Base-by-base conservation (phyloP, 2,797 vertebrate species). In the Semaprochilodus insignis region DNA sequence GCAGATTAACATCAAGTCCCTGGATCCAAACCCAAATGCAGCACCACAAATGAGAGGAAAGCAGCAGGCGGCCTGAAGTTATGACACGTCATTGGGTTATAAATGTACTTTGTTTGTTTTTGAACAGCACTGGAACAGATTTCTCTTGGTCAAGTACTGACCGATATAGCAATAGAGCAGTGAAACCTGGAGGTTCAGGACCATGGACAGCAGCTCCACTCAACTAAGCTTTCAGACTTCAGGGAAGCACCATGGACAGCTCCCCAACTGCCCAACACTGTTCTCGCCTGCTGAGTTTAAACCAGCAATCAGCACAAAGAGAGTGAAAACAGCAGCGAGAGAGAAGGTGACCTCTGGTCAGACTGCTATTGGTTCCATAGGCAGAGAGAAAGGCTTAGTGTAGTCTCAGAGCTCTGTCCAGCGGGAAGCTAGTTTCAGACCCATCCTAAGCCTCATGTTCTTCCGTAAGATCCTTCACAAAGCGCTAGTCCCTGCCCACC, bases 391-490 rank as follows among this genome's bases (percentile, higher is more conserved):
- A 55, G 71, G 75, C 59, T 85, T 74, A 74, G n/a, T n/a, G 10
- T 11, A 23, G 16, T 25, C 34, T 31, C 66, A 52, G 51, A 48
- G 7, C 40, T 36, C 23, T 54, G 40, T 77, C 80, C 63, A 14
- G 13, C 66, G 52, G 21, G 67, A 54, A 65, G 60, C 74, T 66
- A 70, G 36, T 34, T 66, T 76, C n/a, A 82, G 34, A 78, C 72
- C 54, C 16, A 7, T 48, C 19, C 34, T 76, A 82, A 88, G 59
- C 57, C 59, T 63, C 77, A 23, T 21, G 74, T 84, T 65, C 63
- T 60, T 66, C 73, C 27, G 51, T 82, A 75, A 80, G 69, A 71
- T 66, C 80, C 51, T 73, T 27, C 74, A 85, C 73, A 84, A 81
- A 84, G 82, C 77, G 80, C 51, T 77, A 78, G 23, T 77, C 71